Conservation (phyloP, 2,797 vertebrate species). For the Natrix natrix region DNA sequence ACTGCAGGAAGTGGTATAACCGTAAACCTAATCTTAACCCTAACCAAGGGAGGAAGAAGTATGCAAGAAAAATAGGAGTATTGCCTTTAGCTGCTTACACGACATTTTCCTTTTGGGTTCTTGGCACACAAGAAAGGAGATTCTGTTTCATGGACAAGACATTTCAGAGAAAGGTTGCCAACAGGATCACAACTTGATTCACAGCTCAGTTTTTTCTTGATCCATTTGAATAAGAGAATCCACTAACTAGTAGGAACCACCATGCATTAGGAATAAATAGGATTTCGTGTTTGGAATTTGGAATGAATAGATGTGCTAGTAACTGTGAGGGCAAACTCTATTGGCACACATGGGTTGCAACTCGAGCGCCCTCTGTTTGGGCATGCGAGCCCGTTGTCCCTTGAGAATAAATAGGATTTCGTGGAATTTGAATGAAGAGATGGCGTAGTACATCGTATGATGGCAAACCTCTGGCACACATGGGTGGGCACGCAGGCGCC, state of each 20-base stretch:
- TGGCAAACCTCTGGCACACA: too few relatives aligned
- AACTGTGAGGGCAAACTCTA: not conserved
- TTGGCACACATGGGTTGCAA: too few relatives aligned
- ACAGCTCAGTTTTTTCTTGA: not conserved
- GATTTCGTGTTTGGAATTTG: not conserved
- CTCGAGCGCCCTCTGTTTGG: too few relatives aligned
- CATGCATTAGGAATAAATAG: not conserved
- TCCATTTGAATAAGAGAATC: not conserved
- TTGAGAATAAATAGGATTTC: not conserved
- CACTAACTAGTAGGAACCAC: not conserved
- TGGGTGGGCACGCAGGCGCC: too few relatives aligned
- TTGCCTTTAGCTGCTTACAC: not conserved
- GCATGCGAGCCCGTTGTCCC: too few relatives aligned
- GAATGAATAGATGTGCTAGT: not conserved
- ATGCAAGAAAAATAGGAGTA: not conserved
- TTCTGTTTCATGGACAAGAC: not conserved
- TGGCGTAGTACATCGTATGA: too few relatives aligned
- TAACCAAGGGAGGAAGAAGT: not conserved
- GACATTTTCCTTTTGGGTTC: not conserved
- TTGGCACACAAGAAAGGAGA: not conserved
- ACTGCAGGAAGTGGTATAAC: not conserved
- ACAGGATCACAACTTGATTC: not conserved
- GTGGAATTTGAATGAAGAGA: too few relatives aligned
- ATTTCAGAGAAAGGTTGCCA: not conserved
- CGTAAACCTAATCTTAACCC: not conserved